These are phyloP conservation scores for Lathronympha strigana DNA, from an alignment of 2,888 invertebrate genomes.

Conservation along the genomic window DNA sequence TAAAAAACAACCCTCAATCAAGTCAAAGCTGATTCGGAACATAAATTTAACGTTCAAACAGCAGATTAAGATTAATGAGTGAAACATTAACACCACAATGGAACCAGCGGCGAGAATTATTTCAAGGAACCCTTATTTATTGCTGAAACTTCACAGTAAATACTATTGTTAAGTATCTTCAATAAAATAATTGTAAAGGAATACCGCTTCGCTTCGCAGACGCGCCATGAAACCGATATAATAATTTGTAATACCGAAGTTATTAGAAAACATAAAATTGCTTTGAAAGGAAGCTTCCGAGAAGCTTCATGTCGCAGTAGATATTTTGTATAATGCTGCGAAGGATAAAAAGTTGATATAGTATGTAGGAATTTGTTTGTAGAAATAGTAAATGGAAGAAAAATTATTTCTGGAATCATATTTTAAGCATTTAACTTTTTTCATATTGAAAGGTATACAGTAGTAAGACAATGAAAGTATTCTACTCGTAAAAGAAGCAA, in stretches of 20 bases:
- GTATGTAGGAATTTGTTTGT: no score
- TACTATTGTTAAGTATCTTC: slow-evolving; percentile 54
- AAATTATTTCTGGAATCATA: no score
- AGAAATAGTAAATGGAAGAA: no score
- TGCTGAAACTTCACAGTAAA: slow-evolving; percentile 53
- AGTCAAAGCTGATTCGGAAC: slow-evolving; percentile 16
- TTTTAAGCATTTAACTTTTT: no score
- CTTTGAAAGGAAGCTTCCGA: slow-evolving; percentile 2
- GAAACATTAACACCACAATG: slow-evolving; percentile 53
- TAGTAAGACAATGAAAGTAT: no score
- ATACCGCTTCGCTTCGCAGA: slow-evolving; percentile 4
- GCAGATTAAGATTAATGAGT: slow-evolving; percentile 54
- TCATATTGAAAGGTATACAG: no score
- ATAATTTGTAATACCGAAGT: slow-evolving; percentile 8
- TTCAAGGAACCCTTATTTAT: slow-evolving; percentile 58
- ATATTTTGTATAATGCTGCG: not conserved
- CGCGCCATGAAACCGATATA: slow-evolving; percentile 10
- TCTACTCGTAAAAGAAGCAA: no score
- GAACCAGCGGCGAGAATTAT: slow-evolving; percentile 58
- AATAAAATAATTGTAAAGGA: slow-evolving; percentile 42
- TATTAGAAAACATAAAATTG: slow-evolving; percentile 8
- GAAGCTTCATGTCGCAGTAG: not conserved
- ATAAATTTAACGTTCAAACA: slow-evolving; percentile 35
- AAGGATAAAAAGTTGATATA: not conserved
- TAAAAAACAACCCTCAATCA: slow-evolving; percentile 12